Conservation (phyloP, 2,113 vertebrate genomes). For the Caretta caretta region DNA sequence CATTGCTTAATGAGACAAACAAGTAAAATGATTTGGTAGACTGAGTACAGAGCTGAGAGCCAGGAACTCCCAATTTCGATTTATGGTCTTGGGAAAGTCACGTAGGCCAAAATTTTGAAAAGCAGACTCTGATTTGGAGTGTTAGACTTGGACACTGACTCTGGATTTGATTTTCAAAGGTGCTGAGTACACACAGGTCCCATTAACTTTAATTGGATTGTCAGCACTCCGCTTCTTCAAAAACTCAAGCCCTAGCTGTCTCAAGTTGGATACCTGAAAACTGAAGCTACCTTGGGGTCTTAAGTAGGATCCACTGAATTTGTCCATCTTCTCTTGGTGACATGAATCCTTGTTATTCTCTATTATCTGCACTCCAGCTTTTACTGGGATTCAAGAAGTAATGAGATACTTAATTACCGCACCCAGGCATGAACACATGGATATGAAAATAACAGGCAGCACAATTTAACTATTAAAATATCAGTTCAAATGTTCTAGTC, state of each 20-base stretch:
- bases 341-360: slow-evolving; percentile 5
- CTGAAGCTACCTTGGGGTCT: accelerated
- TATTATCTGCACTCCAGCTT: background rate
- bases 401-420: slow-evolving; percentile 20
- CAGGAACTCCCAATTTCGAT: background rate
- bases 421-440: background rate
- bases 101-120: slow-evolving; percentile 32
- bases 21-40: background rate
- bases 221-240: background rate
- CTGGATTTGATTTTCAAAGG: background rate
- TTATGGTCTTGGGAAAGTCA: slow-evolving; percentile 35
- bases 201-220: background rate
- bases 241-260: background rate
- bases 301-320: background rate
- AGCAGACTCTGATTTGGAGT: slow-evolving; percentile 17
- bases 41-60: slow-evolving; percentile 13
- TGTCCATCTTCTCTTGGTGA: background rate
- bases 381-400: slow-evolving; percentile 37
- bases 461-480: background rate
- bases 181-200: background rate
- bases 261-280: accelerated
- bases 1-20: background rate
- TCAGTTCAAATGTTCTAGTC: background rate
- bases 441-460: background rate
- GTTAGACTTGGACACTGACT: background rate